Evolutionary conservation across 2,888 invertebrate genomes (phyloP), one percentile per base, ranked within the genome.

Genomic region (Erebia ligea): DNA sequence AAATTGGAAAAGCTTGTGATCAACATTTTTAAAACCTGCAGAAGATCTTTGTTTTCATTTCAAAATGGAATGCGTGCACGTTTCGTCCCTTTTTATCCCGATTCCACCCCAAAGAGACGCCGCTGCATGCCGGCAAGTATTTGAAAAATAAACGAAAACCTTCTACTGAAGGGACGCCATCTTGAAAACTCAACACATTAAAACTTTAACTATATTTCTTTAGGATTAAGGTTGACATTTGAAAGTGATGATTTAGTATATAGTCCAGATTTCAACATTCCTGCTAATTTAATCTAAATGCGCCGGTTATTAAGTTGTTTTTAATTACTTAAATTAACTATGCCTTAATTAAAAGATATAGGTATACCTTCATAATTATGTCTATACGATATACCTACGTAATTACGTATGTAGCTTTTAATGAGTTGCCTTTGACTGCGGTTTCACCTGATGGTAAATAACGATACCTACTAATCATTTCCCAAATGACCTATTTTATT

Each of bases 121-220:
- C 85, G 85, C 81, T 80, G 82, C 83, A 80, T 80, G 81, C 76
- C 80, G 82, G 72, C 75, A 75, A 78, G 81, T 85, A 85, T 88
- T 90, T 85, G 84, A 88, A 90, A 90, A 90, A 86, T 81, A 82
- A 86, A 87, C 79, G 77, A 86, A 86, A 86, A 86, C 82, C 82
- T 79, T 48, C 6, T 10, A 15, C 67, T 58, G 58, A 58, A 81
- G 85, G 83, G 80, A 79, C 80, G 88, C 89, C 90, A 90, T 90
- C 78, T 89, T 89, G 85, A 81, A 79, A 76, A 71, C 71, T 71
- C 73, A 68, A 21, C 11, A 75, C 73, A 76, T 71, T 69, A 62
- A 71, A 58, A 78, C 70, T 76, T 76, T 73, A 67, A 75, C 75
- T 76, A 72, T 76, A 76, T 67, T 63, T 45, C 54, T 45, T 56